Evolutionary conservation across 2,113 vertebrate genomes (phyloP), one percentile per base, ranked within the genome.

Genomic region (Dermatemys mawii): DNA sequence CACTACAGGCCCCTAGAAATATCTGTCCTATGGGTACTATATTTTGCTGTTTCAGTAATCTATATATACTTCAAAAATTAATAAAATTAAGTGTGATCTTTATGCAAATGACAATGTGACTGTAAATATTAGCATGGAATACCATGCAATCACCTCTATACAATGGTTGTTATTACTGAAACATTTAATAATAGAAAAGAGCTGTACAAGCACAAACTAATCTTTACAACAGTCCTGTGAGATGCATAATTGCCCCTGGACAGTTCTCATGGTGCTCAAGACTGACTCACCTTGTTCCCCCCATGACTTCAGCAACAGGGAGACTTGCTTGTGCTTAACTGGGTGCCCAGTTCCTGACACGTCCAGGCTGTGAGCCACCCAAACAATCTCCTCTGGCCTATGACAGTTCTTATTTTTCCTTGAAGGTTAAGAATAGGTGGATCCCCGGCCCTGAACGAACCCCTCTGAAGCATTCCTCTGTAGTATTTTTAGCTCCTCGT

Each of bases 201-300:
- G 46, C 73, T 27, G 51, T 41, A 35, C 2, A 5, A 44, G 22
- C 2, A 0, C 1, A 46, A 32, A 21, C 26, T 29, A 2, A 10
- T 29, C 11, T 16, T 84, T 46, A 54, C 38, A 27, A 2, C 4
- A 0, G 41, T 75, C 17, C 24, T 27, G 46, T 19, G 11, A 22
- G n/a, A 8, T 24, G 17, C 24, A 8, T 46, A 76, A 14, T 6
- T 76, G 46, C 41, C 12, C n/a, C 17, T 17, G 38, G 19, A 70
- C 4, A 70, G 63, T 70, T 70, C n/a, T 38, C 5, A 17, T 19
- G 63, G n/a, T 38, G 19, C n/a, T 19, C 63, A 22, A n/a, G n/a
- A 70, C 17, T 21, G 19, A 70, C 8, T 70, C 16, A 22, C 17
- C 2, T 21, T n/a, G 8, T 67, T 19, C 16, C 14, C 3, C n/a